Conservation (phyloP, 2,888 invertebrate species). For the Parnassius mnemosyne region DNA sequence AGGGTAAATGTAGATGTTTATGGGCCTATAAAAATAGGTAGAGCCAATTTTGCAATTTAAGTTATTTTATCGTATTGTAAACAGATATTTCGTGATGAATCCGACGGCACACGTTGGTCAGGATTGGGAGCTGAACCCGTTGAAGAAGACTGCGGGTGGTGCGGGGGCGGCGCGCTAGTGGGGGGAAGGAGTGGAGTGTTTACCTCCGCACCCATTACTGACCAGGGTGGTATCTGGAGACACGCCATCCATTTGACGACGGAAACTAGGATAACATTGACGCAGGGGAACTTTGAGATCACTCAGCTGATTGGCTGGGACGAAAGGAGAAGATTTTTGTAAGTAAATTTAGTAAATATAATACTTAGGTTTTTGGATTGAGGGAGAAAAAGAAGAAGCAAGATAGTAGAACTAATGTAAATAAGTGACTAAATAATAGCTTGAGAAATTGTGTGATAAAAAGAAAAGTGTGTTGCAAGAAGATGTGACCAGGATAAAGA, state of each 20-base stretch:
- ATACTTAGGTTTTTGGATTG: not conserved
- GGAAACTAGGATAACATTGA: conserved; percentile 72
- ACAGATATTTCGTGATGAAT: conserved; percentile 68
- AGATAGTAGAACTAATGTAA: no score
- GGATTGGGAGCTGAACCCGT: conserved; percentile 68
- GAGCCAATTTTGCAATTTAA: no score
- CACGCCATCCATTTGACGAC: conserved; percentile 56
- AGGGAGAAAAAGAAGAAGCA: no score
- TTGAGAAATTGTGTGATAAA: no score
- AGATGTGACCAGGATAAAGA: no score
- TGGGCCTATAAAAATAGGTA: no score
- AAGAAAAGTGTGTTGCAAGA: no score
- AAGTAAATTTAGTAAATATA: conserved; percentile 46
- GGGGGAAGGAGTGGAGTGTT: conserved; percentile 54
- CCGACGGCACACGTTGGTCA: conserved; percentile 70
- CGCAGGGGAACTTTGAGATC: conserved; percentile 88
- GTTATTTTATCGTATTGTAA: not conserved
- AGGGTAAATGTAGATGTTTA: no score
- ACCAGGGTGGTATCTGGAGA: conserved; percentile 74
- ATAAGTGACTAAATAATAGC: no score
- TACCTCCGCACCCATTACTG: conserved; percentile 75
- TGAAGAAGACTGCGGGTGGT: conserved; percentile 71
- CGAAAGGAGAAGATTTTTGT: conserved; percentile 84
- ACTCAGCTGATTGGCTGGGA: conserved; percentile 89
- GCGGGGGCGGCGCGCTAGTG: conserved; percentile 67